A percentile compares a stretch with the other conserved stretches of the same genome.
phyloP scores from a whole-genome alignment of 1,140 invertebrate species.

The Calephelis virginiensis region DNA sequence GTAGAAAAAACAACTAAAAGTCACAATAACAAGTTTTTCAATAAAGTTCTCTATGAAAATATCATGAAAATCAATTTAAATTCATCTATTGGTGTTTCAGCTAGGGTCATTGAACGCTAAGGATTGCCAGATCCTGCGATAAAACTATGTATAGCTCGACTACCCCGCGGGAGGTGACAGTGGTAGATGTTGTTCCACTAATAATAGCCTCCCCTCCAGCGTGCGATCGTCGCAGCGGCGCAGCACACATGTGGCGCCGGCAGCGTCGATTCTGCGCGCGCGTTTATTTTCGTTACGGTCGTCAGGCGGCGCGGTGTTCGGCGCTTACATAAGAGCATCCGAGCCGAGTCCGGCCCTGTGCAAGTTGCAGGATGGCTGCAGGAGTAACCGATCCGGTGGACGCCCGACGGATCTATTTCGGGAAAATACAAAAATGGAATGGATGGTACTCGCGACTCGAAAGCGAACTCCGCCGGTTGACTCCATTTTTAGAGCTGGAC shows the following conservation, averaged over 20 bases:
- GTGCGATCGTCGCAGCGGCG: constrained; percentile 55
- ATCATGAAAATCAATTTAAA: constrained; percentile 31
- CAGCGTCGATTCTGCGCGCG: constrained; percentile 42
- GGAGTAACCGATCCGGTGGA: constrained; percentile 79
- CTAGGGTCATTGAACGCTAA: constrained; percentile 70
- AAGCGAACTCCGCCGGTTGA: constrained; percentile 70
- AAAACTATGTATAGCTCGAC: constrained; percentile 72
- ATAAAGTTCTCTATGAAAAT: constrained; percentile 19
- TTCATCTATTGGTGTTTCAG: constrained; percentile 41
- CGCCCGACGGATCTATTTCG: constrained; percentile 83
- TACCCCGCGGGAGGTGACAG: constrained; percentile 76
- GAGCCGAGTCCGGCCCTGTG: constrained; percentile 44
- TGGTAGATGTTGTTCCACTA: constrained; percentile 73
- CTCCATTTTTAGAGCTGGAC: constrained; percentile 81
- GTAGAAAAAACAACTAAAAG: background rate
- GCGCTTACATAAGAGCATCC: constrained; percentile 66
- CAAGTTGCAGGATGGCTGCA: constrained; percentile 68
- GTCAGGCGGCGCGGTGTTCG: constrained; percentile 71
- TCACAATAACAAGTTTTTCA: background rate
- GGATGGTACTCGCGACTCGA: constrained; percentile 78
- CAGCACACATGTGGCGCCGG: constrained; percentile 70
- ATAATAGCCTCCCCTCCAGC: constrained; percentile 77
- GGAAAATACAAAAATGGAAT: constrained; percentile 90
- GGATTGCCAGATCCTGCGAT: constrained; percentile 69
- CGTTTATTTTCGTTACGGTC: constrained; percentile 74